A percentile compares a stretch with the other conserved stretches of the same genome.
These are phyloP conservation scores for Meleagris gallopavo DNA, from an alignment of 2,113 vertebrate genomes.

Conservation along the genomic window DNA sequence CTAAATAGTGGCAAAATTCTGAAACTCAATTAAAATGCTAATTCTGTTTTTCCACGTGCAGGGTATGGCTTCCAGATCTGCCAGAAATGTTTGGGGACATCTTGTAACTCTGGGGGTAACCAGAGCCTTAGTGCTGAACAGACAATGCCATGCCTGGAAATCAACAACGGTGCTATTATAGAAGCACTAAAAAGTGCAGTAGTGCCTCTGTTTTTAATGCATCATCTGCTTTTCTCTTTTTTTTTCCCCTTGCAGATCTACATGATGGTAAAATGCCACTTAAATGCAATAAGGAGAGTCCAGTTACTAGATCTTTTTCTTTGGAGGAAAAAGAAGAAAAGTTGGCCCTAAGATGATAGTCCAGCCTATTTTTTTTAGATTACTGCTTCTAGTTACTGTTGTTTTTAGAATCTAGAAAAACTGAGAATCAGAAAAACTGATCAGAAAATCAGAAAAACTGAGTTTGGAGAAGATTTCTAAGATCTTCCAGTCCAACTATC, in stretches of 20 bases:
- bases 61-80: not conserved
- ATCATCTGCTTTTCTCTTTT: no score
- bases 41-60: not conserved
- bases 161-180: no score
- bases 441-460: no score
- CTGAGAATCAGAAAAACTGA: no score
- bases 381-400: not conserved
- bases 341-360: rapidly evolving
- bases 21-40: not conserved
- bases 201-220: not conserved
- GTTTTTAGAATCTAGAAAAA: no score
- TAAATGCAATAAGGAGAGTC: not conserved
- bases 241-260: not conserved
- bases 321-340: not conserved
- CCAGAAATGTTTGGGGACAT: not conserved
- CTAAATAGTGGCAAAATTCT: not conserved
- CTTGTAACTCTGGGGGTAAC: not conserved
- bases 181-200: not conserved
- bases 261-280: not conserved
- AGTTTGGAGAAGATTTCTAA: no score
- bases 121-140: not conserved
- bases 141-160: not conserved
- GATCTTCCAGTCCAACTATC: no score
- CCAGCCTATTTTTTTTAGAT: not conserved
- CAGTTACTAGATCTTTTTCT: not conserved